Base-by-base conservation (phyloP, 2,888 invertebrate species). In the Scaptomyza polygonia region DNA sequence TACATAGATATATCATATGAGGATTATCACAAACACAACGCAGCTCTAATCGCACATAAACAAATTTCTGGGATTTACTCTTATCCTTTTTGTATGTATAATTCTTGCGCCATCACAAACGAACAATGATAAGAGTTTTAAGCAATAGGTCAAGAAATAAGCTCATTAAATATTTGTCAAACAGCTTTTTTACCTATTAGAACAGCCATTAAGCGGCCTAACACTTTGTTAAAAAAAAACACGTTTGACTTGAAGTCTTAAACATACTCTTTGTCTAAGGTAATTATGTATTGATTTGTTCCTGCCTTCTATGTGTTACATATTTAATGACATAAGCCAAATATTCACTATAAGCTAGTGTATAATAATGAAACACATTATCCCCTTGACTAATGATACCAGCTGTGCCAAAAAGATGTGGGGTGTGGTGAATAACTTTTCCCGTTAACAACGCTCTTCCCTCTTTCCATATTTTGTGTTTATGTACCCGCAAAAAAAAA, bases 401-500 rank as follows among this genome's bases (percentile, higher is more conserved):
- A 25, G 52, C 42, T 42, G 32, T 30, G 39, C 39, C 8, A 11
- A 12, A 16, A 11, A 8, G 5, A 25, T 4, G 18, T 11, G 18
- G 7, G 29, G 29, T 14, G 11, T 43, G 12, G 11, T n/a, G 32
- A 8, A 18, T n/a, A 9, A 9, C 9, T 6, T 21, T 11, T 29
- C 12, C 16, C 21, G 44, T 39, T 39, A 16, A 9, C n/a, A 29
- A 11, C 5, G 8, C 9, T 11, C 16, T 27, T 1, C 5, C 27
- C 39, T 21, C 40, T 43, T 39, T 40, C 34, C n/a, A 29, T 30
- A 7, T 9, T n/a, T 7, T 7, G n/a, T 36, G 21, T 39, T 39
- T 52, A 48, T 36, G 40, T 52, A 55, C 56, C 61, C 57, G 54
- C 45, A 76, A 47, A 70, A 73, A 81, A 84, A 73, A 48, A 76